Evolutionary conservation across 2,797 vertebrate species (phyloP), one percentile per base, ranked within the genome.

Genomic region (Diglossa cyanea): DNA sequence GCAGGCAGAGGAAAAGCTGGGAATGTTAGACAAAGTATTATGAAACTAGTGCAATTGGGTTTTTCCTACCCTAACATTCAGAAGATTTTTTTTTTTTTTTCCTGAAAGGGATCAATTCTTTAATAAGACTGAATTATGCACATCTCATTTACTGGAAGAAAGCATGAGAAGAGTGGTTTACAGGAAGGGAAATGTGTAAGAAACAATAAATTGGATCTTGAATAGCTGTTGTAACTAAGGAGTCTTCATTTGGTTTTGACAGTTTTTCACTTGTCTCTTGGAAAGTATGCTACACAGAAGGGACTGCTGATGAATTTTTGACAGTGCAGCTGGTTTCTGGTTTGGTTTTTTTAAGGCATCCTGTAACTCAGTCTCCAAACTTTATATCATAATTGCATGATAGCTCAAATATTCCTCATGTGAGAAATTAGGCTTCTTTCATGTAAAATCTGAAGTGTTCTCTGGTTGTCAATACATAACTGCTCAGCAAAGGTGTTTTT

Each of bases 121-220:
- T 95, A 85, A 85, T 86, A 87, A 93, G 88, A 61, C 68, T 65
- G 91, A 93, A 94, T 70, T 88, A 95, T 62, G 48, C 66, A 95
- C 44, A 81, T 94, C 90, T 85, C 93, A 75, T 93, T 94, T 96
- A 95, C 82, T 79, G 94, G 86, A 94, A 95, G 74, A 90, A 95
- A 82, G 77, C 68, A 97, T 26, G 62, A 90, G 83, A 90, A 86
- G 88, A 55, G 88, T 21, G 30, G 53, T 94, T 96, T 95, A 90
- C 60, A 12, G 66, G 94, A 97, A 97, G 63, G 33, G 40, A 58
- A 84, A 83, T 0, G 4, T 88, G 60, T 53, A 57, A 88, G 66
- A 95, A 94, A 85, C 13, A 61, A 62, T 92, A 95, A 85, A 96
- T 92, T 87, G 35, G 31, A 85, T 94, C 93, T 88, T 13, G 0